Evolutionary conservation across 2,888 invertebrate species (phyloP).

Genomic region (Xiphydria camelus): DNA sequence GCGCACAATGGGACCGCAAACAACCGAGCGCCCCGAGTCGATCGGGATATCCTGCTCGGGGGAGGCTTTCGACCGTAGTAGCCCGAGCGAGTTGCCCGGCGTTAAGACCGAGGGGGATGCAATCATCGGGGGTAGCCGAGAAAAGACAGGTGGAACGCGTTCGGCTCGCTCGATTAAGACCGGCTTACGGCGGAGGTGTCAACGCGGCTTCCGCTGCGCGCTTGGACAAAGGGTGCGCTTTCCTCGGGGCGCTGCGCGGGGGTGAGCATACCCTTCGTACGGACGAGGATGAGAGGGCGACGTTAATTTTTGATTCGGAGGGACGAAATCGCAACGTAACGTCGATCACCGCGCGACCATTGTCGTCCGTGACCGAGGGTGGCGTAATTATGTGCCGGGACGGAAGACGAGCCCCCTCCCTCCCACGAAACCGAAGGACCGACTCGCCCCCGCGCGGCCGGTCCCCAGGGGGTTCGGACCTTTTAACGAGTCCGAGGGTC

Average conservation of each 20-base stretch:
- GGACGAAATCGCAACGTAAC: too few species aligned
- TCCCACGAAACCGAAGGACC: too few species aligned
- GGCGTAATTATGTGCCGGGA: too few species aligned
- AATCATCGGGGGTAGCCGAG: conserved; percentile 5
- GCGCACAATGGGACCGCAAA: background rate
- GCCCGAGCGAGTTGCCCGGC: conserved; percentile 9
- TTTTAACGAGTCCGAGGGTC: too few species aligned
- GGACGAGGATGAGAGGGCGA: background rate
- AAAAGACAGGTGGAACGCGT: conserved; percentile 19
- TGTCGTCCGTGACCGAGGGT: too few species aligned
- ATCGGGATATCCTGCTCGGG: conserved; percentile 17
- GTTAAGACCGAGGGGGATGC: conserved; percentile 6
- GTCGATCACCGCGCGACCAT: too few species aligned
- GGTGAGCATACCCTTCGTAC: conserved; percentile 4
- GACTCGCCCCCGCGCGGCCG: too few species aligned
- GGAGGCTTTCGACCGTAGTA: too few species aligned
- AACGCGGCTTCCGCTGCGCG: background rate
- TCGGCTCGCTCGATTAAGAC: conserved; percentile 13
- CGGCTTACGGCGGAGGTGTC: conserved; percentile 10
- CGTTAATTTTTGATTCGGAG: too few species aligned
- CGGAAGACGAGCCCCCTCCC: too few species aligned
- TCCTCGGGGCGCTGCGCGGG: background rate
- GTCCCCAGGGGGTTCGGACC: background rate
- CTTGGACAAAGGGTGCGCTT: background rate
- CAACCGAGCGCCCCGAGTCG: too few species aligned